A percentile compares a stretch with the other conserved stretches of the same genome.
These are phyloP conservation scores for Electrona antarctica DNA, from an alignment of 2,113 vertebrate species.

Conservation along the genomic window DNA sequence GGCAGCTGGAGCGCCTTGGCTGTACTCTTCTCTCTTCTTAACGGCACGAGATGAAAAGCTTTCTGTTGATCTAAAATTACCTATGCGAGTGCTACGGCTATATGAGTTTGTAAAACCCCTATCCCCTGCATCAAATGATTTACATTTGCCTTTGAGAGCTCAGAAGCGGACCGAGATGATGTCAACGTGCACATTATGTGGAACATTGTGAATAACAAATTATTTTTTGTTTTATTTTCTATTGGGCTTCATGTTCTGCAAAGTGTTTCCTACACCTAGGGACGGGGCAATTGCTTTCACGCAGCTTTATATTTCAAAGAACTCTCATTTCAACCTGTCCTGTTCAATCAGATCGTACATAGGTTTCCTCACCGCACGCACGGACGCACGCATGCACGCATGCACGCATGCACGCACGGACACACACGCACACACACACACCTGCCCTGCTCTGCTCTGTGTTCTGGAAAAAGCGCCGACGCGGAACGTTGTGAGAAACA, in stretches of 20 bases:
- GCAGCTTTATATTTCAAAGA: conserved; percentile 5
- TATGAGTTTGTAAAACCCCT: not conserved
- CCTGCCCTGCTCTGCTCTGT: not conserved
- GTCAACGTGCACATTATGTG: no score
- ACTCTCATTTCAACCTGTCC: conserved; percentile 18
- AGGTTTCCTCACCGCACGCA: not conserved
- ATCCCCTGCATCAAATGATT: not conserved
- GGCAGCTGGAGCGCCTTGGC: conserved; percentile 15
- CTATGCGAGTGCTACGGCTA: no score
- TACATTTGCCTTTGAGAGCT: no score
- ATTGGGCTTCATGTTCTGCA: not conserved
- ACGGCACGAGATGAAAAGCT: conserved; percentile 27
- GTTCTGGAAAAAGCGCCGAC: not conserved
- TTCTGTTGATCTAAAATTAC: conserved; percentile 21
- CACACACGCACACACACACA: no score
- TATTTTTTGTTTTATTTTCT: not conserved
- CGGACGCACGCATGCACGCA: no score
- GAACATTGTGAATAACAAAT: not conserved
- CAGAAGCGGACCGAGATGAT: no score
- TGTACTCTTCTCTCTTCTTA: conserved; percentile 11
- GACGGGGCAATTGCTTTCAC: conserved; percentile 33
- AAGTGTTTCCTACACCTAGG: not conserved
- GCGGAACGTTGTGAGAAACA: not conserved
- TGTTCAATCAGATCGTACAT: conserved; percentile 30
- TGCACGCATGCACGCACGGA: no score